A percentile compares a stretch with the other conserved stretches of the same genome.
phyloP scores from a whole-genome alignment of 2,113 vertebrate genomes.

The Chloropsis hardwickii region DNA sequence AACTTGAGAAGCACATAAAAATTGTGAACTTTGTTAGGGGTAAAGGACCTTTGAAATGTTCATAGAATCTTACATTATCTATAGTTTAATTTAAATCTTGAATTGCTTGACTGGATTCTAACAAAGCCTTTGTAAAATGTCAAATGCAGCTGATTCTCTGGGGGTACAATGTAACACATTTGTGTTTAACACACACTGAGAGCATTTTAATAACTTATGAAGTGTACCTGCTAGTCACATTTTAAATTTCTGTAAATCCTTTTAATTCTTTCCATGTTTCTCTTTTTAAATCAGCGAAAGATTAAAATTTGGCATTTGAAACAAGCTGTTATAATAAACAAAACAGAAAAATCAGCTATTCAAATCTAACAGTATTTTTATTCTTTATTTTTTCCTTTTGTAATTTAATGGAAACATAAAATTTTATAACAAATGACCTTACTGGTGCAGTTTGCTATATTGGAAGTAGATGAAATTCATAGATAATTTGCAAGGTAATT shows the following conservation, averaged over 20 bases:
- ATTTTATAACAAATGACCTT: background rate
- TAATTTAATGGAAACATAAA: background rate
- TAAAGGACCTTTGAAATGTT: background rate
- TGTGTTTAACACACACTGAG: background rate
- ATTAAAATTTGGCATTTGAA: background rate
- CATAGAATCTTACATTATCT: background rate
- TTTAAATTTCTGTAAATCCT: background rate
- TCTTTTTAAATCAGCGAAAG: background rate
- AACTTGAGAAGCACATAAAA: background rate
- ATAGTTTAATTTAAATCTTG: background rate
- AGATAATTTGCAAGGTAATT: background rate
- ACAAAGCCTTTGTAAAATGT: slow-evolving; percentile 1
- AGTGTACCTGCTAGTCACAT: background rate
- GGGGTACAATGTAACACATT: background rate
- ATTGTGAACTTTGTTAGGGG: background rate
- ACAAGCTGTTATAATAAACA: background rate
- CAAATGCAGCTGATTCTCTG: background rate
- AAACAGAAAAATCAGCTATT: background rate
- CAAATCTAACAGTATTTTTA: background rate
- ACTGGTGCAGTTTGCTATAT: background rate
- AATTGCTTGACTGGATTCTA: background rate
- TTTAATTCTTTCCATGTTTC: background rate
- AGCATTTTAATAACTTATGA: background rate
- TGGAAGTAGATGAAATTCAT: background rate
- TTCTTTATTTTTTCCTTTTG: background rate